phyloP scores from a whole-genome alignment of 2,888 invertebrate genomes.

The Pachydiplax longipennis region DNA sequence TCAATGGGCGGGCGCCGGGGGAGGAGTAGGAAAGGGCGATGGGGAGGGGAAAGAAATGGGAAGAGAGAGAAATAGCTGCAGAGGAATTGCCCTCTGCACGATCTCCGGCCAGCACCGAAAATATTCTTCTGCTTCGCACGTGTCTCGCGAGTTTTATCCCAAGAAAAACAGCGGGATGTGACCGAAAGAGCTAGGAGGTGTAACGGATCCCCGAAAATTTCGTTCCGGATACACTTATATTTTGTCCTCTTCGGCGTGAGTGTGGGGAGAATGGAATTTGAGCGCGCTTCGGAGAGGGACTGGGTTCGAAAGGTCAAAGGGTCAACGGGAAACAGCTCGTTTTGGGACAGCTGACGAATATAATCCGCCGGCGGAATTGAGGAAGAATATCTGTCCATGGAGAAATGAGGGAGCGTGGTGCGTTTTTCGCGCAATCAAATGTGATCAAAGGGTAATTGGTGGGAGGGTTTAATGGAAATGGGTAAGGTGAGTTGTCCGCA shows the following conservation, averaged over 20 bases:
- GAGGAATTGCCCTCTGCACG: not conserved
- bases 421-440: not conserved
- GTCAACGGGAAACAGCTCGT: not conserved
- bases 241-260: not conserved
- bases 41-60: not conserved
- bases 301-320: not conserved
- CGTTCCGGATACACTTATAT: not conserved
- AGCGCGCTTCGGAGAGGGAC: not conserved
- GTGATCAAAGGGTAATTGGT: not conserved
- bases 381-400: not conserved
- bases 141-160: not conserved
- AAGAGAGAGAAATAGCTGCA: not conserved
- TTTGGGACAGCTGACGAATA: not conserved
- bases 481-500: no score
- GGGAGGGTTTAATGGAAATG: not conserved
- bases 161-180: not conserved
- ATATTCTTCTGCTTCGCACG: not conserved
- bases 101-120: not conserved
- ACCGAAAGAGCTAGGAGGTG: not conserved
- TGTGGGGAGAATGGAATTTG: not conserved
- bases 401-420: not conserved
- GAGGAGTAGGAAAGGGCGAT: not conserved
- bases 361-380: not conserved
- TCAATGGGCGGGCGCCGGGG: slow-evolving; percentile 32
- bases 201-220: not conserved